Evolutionary conservation across 2,888 invertebrate genomes (phyloP), one percentile per base, ranked within the genome.

Genomic region (Philhelius pedissequus): DNA sequence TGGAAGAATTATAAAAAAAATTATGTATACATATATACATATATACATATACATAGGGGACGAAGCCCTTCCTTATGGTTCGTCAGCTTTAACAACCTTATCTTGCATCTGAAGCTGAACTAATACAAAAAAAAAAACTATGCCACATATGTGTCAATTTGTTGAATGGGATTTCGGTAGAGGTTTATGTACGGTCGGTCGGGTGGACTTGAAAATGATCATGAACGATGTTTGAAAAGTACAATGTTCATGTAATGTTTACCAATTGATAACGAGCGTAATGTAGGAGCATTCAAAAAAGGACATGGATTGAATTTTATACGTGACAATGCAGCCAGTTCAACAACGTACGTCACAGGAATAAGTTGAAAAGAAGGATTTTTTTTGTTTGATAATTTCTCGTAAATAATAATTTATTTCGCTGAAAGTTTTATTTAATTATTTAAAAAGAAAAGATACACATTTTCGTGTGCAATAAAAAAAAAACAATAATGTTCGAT

Each of bases 401-500:
- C 3, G 8, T 8, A 7, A 22, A 22, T 48, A 35, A n/a, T n/a
- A 32, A 27, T 11, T 30, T 45, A 6, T 30, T 48, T 58, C 8
- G 2, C 4, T 3, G 7, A 18, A 4, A 2, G 4, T 1, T n/a
- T 5, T n/a, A n/a, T 5, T 13, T 3, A 9, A 43, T 45, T 11
- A 4, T n/a, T n/a, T n/a, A n/a, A n/a, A n/a, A n/a, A n/a, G n/a
- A 1, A 4, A 45, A 45, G n/a, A 40, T 7, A 40, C 7, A 40
- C 2, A 15, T 7, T 40, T 7, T 15, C 8, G 35, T 25, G 38
- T 38, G 38, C 5, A 38, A 13, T 20, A 11, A 15, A 18, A 22
- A 22, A 2, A 6, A 18, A 18, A n/a, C 22, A 38, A 22, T 25
- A 18, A 88, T 88, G 87, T 86, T 88, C 32, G 87, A 88, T 54